Evolutionary conservation across 2,113 vertebrate species (phyloP).

Genomic region (Microcebus lehilahytsara): DNA sequence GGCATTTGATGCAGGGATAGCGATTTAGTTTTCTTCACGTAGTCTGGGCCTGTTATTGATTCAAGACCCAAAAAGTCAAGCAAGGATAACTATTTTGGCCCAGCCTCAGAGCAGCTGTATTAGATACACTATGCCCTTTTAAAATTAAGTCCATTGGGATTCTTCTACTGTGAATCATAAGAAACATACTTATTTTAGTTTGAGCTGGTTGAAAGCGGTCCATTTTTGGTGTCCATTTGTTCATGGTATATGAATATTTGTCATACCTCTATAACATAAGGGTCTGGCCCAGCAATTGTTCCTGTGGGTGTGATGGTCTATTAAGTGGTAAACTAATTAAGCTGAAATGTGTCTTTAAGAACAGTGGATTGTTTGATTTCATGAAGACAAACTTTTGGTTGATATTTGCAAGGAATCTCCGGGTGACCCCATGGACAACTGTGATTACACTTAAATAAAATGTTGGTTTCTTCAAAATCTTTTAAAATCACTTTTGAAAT

Average conservation of each 20-base stretch:
- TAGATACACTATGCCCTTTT: conserved; percentile 29
- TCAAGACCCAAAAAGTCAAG: conserved; percentile 44
- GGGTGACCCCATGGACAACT: background rate
- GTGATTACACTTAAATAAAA: background rate
- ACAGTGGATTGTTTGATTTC: background rate
- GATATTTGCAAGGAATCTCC: background rate
- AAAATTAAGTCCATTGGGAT: background rate
- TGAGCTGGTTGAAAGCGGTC: background rate
- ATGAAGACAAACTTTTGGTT: conserved; percentile 30
- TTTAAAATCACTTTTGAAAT: conserved; percentile 13
- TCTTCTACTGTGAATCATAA: conserved; percentile 51
- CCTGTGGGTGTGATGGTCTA: background rate
- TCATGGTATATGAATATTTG: background rate
- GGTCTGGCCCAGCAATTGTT: background rate
- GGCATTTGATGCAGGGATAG: background rate
- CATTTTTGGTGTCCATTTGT: background rate
- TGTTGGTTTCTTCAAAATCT: background rate
- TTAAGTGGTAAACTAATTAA: background rate
- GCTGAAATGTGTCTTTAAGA: background rate
- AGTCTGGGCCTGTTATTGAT: conserved; percentile 38
- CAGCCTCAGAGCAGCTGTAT: background rate
- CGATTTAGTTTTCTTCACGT: background rate
- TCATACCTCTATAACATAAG: background rate
- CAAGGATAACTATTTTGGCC: conserved; percentile 56
- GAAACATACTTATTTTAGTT: background rate